A percentile compares a stretch with the other conserved stretches of the same genome.
Conservation (phyloP, 2,888 invertebrate species). For the Hirtodrosophila duncani region DNA sequence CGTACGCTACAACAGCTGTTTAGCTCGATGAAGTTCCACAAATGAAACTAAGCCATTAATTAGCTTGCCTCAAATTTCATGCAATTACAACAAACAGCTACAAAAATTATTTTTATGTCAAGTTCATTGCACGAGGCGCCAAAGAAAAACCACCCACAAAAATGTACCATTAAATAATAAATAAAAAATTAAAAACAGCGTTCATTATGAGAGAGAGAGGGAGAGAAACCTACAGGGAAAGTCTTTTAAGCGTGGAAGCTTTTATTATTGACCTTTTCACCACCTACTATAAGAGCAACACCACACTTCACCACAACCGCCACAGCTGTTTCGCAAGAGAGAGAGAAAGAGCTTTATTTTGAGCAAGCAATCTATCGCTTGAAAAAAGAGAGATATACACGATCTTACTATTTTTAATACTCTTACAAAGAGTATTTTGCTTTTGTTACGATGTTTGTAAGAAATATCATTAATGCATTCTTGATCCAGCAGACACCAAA, state of each 20-base stretch:
- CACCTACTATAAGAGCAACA: conserved; percentile 33
- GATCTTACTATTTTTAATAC: too few relatives aligned
- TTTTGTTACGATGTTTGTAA: too few relatives aligned
- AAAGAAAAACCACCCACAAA: conserved; percentile 26
- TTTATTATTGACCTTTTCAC: conserved; percentile 45
- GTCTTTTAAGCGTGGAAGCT: conserved; percentile 47
- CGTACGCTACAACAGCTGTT: conserved; percentile 6
- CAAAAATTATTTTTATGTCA: conserved; percentile 64
- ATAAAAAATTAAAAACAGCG: conserved; percentile 33
- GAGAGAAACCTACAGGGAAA: conserved; percentile 15
- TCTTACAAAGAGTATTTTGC: too few relatives aligned
- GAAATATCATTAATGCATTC: too few relatives aligned
- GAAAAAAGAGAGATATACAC: too few relatives aligned
- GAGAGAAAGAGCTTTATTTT: too few relatives aligned
- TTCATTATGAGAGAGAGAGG: conserved; percentile 1
- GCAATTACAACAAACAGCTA: conserved; percentile 59
- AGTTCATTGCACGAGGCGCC: conserved; percentile 62
- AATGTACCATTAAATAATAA: conserved; percentile 63
- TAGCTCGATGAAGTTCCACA: conserved; percentile 28
- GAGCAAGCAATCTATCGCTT: too few relatives aligned
- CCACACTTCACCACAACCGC: conserved; percentile 42
- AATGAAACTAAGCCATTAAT: conserved; percentile 66
- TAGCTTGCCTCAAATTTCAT: conserved; percentile 53
- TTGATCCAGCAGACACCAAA: too few relatives aligned
- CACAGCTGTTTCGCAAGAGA: conserved; percentile 9